Evolutionary conservation across 2,888 invertebrate genomes (phyloP).

Genomic region (Coleophora flavipennella): DNA sequence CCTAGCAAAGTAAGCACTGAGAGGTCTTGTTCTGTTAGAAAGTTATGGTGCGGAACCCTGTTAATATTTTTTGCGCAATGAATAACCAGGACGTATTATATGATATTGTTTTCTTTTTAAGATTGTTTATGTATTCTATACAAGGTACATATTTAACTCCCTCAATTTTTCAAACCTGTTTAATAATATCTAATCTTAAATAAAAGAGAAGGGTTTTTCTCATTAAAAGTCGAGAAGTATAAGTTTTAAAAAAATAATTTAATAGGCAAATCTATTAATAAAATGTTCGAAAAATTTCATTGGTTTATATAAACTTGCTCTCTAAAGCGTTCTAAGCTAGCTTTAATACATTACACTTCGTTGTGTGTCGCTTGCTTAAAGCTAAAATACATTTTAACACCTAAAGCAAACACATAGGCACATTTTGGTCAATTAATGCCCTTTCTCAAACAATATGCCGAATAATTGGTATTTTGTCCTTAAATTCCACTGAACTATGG

Average conservation of each 20-base stretch:
- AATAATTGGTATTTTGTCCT: slow-evolving; percentile 4
- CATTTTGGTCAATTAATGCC: slow-evolving; percentile 30
- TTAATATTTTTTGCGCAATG: too few relatives aligned
- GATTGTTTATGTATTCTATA: too few relatives aligned
- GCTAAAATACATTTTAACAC: slow-evolving; percentile 9
- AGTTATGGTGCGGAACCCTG: too few relatives aligned
- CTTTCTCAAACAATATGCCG: background rate
- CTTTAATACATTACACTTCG: slow-evolving; percentile 45
- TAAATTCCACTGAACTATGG: background rate
- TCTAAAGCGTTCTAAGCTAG: slow-evolving; percentile 34
- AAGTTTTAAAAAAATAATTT: slow-evolving; percentile 69
- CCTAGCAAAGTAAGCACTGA: too few relatives aligned
- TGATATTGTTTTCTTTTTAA: too few relatives aligned
- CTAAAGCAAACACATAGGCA: slow-evolving; percentile 45
- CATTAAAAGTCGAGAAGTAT: too few relatives aligned
- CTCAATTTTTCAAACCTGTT: too few relatives aligned
- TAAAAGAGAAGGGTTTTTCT: too few relatives aligned
- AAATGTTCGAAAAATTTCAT: slow-evolving; percentile 70
- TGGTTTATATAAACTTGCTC: slow-evolving; percentile 63
- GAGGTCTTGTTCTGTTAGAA: too few relatives aligned
- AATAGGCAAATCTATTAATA: slow-evolving; percentile 67
- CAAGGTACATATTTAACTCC: too few relatives aligned
- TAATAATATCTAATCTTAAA: background rate
- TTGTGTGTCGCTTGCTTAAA: slow-evolving; percentile 35
- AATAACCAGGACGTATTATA: too few relatives aligned